phyloP scores from a whole-genome alignment of 2,113 vertebrate genomes.

The Aspiorhynchus laticeps region DNA sequence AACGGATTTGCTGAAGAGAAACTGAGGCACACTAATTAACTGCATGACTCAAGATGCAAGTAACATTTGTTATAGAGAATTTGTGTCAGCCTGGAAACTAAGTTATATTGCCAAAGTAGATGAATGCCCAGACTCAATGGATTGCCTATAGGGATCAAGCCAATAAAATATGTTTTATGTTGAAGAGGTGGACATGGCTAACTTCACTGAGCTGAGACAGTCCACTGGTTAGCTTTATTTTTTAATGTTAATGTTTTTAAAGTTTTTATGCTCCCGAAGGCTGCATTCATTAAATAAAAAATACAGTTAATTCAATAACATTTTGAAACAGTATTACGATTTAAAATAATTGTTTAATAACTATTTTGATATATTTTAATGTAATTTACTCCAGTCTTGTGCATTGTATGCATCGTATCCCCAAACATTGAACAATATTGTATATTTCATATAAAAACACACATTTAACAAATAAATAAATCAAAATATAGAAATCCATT shows the following conservation, averaged over 20 bases:
- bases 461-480: neutral
- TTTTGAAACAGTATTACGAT: neutral
- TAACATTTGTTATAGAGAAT: conserved; percentile 18
- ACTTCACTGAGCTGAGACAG: neutral
- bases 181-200: neutral
- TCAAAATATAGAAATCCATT: neutral
- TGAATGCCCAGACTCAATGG: neutral
- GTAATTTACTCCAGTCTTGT: no score
- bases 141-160: neutral
- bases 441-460: neutral
- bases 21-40: conserved; percentile 24
- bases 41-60: conserved; percentile 26
- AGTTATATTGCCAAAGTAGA: neutral
- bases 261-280: neutral
- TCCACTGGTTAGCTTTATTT: neutral
- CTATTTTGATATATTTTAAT: neutral
- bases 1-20: conserved; percentile 23
- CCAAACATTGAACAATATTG: neutral
- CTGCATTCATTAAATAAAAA: neutral
- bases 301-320: neutral
- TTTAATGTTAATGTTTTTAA: neutral
- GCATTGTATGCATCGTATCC: no score
- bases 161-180: neutral
- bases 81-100: conserved; percentile 14
- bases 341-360: neutral